Base-by-base conservation (phyloP, 2,797 vertebrate genomes). In the Clamator glandarius region DNA sequence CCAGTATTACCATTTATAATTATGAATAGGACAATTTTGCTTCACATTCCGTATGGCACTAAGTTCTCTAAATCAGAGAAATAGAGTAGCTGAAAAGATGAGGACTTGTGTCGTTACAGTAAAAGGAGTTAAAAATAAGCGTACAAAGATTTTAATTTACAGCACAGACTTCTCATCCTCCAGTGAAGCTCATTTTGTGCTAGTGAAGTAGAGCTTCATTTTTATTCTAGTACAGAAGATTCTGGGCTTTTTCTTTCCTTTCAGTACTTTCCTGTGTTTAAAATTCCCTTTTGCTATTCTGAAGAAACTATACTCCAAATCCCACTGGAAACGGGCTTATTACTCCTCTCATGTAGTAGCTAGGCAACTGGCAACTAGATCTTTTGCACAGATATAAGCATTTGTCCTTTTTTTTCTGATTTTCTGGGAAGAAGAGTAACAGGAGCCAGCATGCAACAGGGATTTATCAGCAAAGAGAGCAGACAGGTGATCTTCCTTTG, bases 311-410 rank as follows among this genome's bases (percentile, higher is more conserved):
- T 87, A 77, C 24, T 36, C 21, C 26, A 72, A 92, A 68, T 51
- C 46, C 39, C 79, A 33, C 62, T 83, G 69, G 64, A 80, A 87
- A 26, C 18, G 52, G 16, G 48, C n/a, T 80, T 72, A 87, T 74
- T 87, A 52, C 33, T 82, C 33, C n/a, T 89, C 48, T 93, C 20
- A 72, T 35, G 18, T 78, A 81, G 87, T 91, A 95, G 39, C 91
- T 93, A 92, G 79, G 90, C 90, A 95, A 96, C 87, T 66, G 73
- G 46, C 20, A 75, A 46, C 5, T 7, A 59, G 31, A 61, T 81
- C 41, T 90, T 88, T 77, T 68, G 29, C 57, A 50, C 44, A 78
- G 36, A 75, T 52, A 46, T 17, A 67, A 29, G 21, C 50, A 24
- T 66, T 92, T 93, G 31, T 63, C 52, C 24, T 74, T 86, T 85